Evolutionary conservation across 2,888 invertebrate species (phyloP), one percentile per base, ranked within the genome.

Genomic region (Gasteruption jaculator): DNA sequence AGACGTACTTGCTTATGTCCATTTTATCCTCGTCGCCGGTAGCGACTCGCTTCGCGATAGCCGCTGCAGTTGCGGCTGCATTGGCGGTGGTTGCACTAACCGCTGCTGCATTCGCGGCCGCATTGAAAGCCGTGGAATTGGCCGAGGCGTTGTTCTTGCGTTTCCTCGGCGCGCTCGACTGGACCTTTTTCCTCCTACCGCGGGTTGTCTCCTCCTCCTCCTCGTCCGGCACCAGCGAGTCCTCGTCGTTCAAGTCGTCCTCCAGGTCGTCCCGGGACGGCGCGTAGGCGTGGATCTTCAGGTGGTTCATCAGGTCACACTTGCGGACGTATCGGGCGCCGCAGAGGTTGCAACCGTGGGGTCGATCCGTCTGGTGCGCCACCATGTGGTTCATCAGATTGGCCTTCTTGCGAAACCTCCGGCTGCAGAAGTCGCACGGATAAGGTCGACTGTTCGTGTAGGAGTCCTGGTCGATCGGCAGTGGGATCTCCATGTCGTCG

Each of bases 321-420:
- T 86, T 86, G 44, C 88, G 77, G 16, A 86, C 82, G 63, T 87
- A 90, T 3, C 87, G 77, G 14, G 86, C 84, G 1, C 88, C 88
- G 61, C 89, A 90, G 39, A 90, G 71, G 66, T 89, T 88, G 65
- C 89, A 90, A 10, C 83, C 82, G 63, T 87, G 86, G 3, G 88
- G 86, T 6, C 87, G 76, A 68, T 89, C 89, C 33, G 84, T 86
- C 69, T 89, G 89, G 71, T 90, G 89, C 0, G 87, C 85, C 5
- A 88, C 83, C 86, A 90, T 89, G 64, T 90, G 90, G 68, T 86
- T 87, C 82, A 87, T 86, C 1, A 90, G 74, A 47, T 86, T 87
- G 4, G 84, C 84, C 62, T 89, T 89, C 63, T 89, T 89, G 27
- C 87, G 81, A 68, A 90, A 90, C 46, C 89, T 76, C 1, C 88